Percentiles rank a stretch among this genome's conserved stretches.
phyloP scores from a whole-genome alignment of 2,797 vertebrate genomes.

The Hyperoplus lanceolatus region DNA sequence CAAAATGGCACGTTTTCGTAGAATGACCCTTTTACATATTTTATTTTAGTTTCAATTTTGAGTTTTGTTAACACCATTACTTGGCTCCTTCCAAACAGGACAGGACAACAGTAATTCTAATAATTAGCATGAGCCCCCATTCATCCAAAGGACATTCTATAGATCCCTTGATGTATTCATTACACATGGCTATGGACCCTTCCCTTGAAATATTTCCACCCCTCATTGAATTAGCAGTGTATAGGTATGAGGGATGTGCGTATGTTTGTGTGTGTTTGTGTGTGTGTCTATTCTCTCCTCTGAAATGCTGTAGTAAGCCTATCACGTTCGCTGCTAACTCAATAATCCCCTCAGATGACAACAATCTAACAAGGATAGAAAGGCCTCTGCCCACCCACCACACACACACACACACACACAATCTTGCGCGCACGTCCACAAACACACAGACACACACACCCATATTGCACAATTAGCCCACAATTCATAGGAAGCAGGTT shows the following conservation, averaged over 20 bases:
- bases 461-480: slow-evolving; percentile 73
- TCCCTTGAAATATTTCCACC: slow-evolving; percentile 51
- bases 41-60: no score
- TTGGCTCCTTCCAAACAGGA: neutral
- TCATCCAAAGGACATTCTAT: slow-evolving; percentile 17
- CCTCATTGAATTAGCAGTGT: slow-evolving; percentile 50
- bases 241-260: slow-evolving; percentile 35
- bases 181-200: slow-evolving; percentile 32
- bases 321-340: slow-evolving; percentile 76
- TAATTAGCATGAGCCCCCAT: slow-evolving; percentile 32
- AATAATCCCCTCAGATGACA: slow-evolving; percentile 81
- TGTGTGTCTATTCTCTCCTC: slow-evolving; percentile 30
- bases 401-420: slow-evolving; percentile 38
- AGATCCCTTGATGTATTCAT: slow-evolving; percentile 41
- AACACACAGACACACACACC: slow-evolving; percentile 48
- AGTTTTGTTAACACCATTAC: neutral
- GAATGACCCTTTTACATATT: neutral
- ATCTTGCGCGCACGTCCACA: slow-evolving; percentile 1
- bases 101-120: slow-evolving; percentile 30
- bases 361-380: slow-evolving; percentile 78
- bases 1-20: no score
- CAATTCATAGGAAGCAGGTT: slow-evolving; percentile 74
- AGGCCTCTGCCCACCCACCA: slow-evolving; percentile 46
- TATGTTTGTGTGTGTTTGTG: slow-evolving; percentile 18
- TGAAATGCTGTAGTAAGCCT: slow-evolving; percentile 64